Percentiles rank a stretch among this genome's conserved stretches.
Evolutionary conservation across 2,113 vertebrate species (phyloP).

Genomic region (mouse (Mus musculus)): DNA sequence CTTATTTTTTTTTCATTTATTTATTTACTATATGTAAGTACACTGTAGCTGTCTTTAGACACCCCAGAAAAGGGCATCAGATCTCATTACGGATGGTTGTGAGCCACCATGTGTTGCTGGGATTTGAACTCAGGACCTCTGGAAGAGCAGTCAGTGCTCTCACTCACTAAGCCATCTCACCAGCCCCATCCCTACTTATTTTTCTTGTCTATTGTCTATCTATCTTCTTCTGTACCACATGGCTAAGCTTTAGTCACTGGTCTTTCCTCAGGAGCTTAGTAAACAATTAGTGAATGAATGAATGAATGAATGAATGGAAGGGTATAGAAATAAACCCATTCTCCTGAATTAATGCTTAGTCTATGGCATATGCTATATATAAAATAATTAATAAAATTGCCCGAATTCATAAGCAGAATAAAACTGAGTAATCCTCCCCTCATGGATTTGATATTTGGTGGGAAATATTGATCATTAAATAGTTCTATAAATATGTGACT

Average conservation of each 20-base stretch:
- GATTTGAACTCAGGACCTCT: too few relatives aligned
- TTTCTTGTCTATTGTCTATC: constrained; percentile 15
- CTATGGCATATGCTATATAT: neutral
- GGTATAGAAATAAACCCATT: neutral
- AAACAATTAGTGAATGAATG: constrained; percentile 38
- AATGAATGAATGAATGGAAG: constrained; percentile 51
- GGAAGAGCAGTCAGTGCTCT: too few relatives aligned
- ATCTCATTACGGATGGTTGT: too few relatives aligned
- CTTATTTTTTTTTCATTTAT: constrained; percentile 4
- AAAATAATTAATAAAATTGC: constrained; percentile 26
- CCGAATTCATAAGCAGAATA: neutral
- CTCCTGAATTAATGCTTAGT: constrained; percentile 20
- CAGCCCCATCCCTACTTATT: neutral
- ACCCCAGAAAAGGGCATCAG: too few relatives aligned
- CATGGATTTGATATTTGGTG: constrained; percentile 31
- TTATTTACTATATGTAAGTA: too few relatives aligned
- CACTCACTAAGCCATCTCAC: too few relatives aligned
- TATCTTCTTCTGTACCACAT: neutral
- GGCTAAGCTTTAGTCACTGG: constrained; percentile 26
- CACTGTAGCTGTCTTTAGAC: too few relatives aligned
- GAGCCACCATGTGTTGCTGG: too few relatives aligned
- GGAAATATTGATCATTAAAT: neutral
- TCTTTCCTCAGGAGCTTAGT: neutral
- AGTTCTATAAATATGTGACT: constrained; percentile 8
- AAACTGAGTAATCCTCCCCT: neutral